phyloP scores from a whole-genome alignment of 2,113 vertebrate species.

The Odobenus rosmarus region DNA sequence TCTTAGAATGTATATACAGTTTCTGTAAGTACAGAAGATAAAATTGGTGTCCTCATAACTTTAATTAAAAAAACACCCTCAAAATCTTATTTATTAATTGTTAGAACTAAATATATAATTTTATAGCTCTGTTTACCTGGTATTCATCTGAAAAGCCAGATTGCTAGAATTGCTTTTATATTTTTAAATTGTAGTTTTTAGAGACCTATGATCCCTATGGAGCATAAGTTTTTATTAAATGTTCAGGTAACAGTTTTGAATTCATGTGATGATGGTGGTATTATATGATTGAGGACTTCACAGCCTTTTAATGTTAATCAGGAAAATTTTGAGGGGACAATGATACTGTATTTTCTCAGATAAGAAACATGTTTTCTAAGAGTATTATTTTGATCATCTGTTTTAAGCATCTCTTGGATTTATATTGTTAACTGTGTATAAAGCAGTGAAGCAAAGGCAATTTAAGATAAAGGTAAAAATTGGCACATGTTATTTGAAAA shows the following conservation, averaged over 20 bases:
- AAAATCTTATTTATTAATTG: constrained; percentile 72
- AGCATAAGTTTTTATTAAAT: constrained; percentile 63
- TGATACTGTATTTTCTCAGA: constrained; percentile 71
- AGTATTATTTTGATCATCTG: constrained; percentile 63
- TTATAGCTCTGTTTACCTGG: constrained; percentile 66
- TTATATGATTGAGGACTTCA: constrained; percentile 64
- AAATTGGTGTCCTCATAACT: constrained; percentile 64
- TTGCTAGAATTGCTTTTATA: constrained; percentile 71
- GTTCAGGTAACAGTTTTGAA: constrained; percentile 72
- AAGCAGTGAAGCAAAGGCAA: constrained; percentile 50
- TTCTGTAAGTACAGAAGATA: constrained; percentile 59
- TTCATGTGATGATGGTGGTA: constrained; percentile 60
- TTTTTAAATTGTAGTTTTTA: constrained; percentile 69
- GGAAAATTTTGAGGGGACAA: constrained; percentile 64
- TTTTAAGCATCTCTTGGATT: constrained; percentile 66
- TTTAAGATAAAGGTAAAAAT: constrained; percentile 54
- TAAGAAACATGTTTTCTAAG: constrained; percentile 56
- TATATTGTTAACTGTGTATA: constrained; percentile 54
- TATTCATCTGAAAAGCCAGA: constrained; percentile 69
- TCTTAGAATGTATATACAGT: constrained; percentile 59
- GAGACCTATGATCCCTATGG: constrained; percentile 33
- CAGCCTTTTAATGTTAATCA: constrained; percentile 61
- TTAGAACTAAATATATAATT: constrained; percentile 71
- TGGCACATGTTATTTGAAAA: constrained; percentile 53
- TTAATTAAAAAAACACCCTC: constrained; percentile 53